Evolutionary conservation across 2,888 invertebrate species (phyloP), one percentile per base, ranked within the genome.

Genomic region (Sphecodes monilicornis): DNA sequence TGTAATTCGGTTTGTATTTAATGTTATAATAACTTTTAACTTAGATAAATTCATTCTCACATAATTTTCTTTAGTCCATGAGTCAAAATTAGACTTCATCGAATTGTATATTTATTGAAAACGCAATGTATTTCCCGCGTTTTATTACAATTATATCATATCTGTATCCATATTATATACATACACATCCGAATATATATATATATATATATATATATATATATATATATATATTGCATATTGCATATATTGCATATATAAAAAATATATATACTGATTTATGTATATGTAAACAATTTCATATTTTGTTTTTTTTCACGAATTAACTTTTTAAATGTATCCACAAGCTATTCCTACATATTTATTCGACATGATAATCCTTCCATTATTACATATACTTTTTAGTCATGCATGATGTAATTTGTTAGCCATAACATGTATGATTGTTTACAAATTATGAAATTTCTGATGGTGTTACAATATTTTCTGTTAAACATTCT

Each of bases 81-180:
- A 29, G n/a, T n/a, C 10, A 41, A 39, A 50, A 43, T 39, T 3
- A 10, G 11, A 46, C 29, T 50, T 68, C 66, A n/a, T 57, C 18
- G 1, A 64, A 66, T 29, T 50, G 6, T 22, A n/a, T 22, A 3
- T 22, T 50, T 41, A 46, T 73, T 41, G 22, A 70, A 70, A 41
- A 18, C 16, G 8, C 22, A 22, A 6, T 64, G 3, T 13, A 75
- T 81, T 75, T 81, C 70, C 74, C 70, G 60, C 74, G 41, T 54
- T 76, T 70, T 74, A 50, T 1, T 41, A 26, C 16, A 54, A 26
- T 2, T n/a, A 11, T 26, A 32, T 22, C 18, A 13, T 16, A 64
- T 64, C 60, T 26, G 36, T 36, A 66, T 36, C 64, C 32, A 66
- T 66, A 60, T 29, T 18, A 29, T n/a, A 22, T 71, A 29, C 32